Conservation (phyloP, 2,888 invertebrate genomes). For the Cerastis leucographa region DNA sequence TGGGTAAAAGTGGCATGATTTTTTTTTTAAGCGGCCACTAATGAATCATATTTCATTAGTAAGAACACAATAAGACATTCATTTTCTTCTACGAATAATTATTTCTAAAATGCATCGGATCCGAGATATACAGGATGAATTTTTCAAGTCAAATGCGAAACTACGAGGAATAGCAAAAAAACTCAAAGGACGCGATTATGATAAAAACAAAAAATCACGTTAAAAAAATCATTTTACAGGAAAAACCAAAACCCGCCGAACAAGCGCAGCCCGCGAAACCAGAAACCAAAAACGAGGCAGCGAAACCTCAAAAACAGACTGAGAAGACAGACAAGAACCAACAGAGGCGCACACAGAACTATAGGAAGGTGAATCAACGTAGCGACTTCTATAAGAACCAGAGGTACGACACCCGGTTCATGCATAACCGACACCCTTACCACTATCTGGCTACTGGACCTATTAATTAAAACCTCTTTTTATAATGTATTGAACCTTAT, state of each 20-base stretch:
- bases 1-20: no score
- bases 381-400: constrained; percentile 86
- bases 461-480: constrained; percentile 79
- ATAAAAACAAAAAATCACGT: neutral
- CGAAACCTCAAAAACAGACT: constrained; percentile 73
- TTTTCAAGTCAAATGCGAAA: no score
- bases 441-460: constrained; percentile 88
- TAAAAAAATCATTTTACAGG: constrained; percentile 71
- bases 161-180: no score
- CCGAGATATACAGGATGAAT: no score
- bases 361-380: constrained; percentile 81
- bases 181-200: no score
- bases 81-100: no score
- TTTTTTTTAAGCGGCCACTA: no score
- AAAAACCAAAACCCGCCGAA: constrained; percentile 73
- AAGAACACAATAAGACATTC: no score
- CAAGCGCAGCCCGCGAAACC: constrained; percentile 64
- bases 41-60: no score
- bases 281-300: constrained; percentile 69
- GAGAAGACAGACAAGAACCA: constrained; percentile 79
- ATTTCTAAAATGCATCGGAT: no score
- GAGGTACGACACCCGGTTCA: constrained; percentile 85
- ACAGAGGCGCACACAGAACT: constrained; percentile 82
- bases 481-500: constrained; percentile 55
- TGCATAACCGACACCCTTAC: constrained; percentile 85